These are phyloP conservation scores for Rhombomys opimus DNA, from an alignment of 2,113 vertebrate species.

Conservation along the genomic window DNA sequence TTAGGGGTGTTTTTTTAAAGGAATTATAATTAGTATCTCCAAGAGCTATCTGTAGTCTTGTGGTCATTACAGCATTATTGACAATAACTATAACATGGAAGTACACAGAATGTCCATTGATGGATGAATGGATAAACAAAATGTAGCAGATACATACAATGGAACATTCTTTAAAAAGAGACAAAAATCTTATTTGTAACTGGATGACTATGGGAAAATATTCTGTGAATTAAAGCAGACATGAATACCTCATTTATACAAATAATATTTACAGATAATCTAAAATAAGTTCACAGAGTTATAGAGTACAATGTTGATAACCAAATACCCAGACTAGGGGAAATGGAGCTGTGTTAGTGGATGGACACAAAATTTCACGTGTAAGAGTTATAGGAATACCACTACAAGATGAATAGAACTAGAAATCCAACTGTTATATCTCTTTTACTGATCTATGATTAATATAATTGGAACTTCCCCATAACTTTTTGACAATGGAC, in stretches of 20 bases:
- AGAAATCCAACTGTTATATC: background rate
- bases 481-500: background rate
- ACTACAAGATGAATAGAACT: background rate
- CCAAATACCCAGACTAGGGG: background rate
- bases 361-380: background rate
- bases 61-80: background rate
- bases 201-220: background rate
- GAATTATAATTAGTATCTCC: background rate
- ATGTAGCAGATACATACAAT: background rate
- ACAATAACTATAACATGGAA: background rate
- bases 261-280: background rate
- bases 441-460: background rate
- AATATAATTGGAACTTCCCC: background rate
- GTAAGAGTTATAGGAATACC: background rate
- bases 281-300: background rate
- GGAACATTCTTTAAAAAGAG: background rate
- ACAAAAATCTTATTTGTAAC: background rate
- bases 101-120: background rate
- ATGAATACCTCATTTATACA: background rate
- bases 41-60: background rate
- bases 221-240: background rate
- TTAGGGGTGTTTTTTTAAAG: background rate
- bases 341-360: background rate
- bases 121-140: background rate
- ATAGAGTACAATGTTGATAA: background rate